A percentile compares a stretch with the other conserved stretches of the same genome.
Evolutionary conservation across 2,113 vertebrate species (phyloP).

Genomic region (Lamprologus ornatipinnis): DNA sequence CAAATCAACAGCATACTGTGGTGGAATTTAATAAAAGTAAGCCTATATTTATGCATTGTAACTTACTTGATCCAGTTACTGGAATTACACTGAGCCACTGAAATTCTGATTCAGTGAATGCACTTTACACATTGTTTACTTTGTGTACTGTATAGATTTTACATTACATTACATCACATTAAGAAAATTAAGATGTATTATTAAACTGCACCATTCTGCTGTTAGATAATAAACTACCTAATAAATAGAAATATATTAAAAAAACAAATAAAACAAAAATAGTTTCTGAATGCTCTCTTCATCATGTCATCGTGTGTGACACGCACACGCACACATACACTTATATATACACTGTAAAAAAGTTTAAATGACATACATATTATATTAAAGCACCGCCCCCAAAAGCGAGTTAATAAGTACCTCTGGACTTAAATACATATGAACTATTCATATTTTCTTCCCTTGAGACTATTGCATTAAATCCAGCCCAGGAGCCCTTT

Average conservation of each 20-base stretch:
- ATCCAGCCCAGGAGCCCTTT: background rate
- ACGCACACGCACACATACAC: background rate
- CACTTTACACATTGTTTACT: background rate
- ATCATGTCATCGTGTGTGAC: background rate
- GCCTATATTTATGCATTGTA: background rate
- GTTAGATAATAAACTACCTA: background rate
- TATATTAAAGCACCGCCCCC: background rate
- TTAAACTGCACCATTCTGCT: background rate
- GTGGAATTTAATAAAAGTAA: background rate
- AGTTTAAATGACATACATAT: background rate
- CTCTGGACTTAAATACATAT: background rate
- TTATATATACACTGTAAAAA: background rate
- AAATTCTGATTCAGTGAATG: background rate
- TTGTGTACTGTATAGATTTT: background rate
- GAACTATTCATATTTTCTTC: background rate
- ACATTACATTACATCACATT: background rate
- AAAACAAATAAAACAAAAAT: background rate
- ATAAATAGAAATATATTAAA: background rate
- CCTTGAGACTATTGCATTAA: background rate
- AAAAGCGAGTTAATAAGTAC: background rate
- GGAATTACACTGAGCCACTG: background rate
- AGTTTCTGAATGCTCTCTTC: background rate
- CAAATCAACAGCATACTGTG: background rate
- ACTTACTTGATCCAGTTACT: background rate
- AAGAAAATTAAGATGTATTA: background rate